These are phyloP conservation scores for Bryconaethiops microstoma DNA, from an alignment of 2,797 vertebrate species.

Conservation along the genomic window DNA sequence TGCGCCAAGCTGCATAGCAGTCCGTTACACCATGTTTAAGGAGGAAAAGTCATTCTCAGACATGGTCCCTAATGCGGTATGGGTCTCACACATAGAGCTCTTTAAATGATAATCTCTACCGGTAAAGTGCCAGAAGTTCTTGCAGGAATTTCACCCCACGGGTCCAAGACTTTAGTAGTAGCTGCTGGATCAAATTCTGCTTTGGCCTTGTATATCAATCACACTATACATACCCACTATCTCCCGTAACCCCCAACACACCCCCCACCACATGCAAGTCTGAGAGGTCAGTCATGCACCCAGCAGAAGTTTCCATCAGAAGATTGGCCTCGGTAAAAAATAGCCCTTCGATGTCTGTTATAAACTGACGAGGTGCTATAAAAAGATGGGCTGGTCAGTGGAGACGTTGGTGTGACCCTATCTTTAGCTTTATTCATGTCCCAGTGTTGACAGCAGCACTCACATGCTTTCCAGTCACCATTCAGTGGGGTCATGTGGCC, in stretches of 20 bases:
- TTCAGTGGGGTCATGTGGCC: slow-evolving; percentile 76
- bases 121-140: slow-evolving; percentile 20
- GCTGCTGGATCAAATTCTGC: slow-evolving; percentile 65
- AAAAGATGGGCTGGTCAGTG: slow-evolving; percentile 84
- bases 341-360: slow-evolving; percentile 81
- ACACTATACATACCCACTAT: slow-evolving; percentile 64
- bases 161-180: slow-evolving; percentile 28
- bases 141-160: slow-evolving; percentile 44
- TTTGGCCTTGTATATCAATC: slow-evolving; percentile 58
- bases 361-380: slow-evolving; percentile 91
- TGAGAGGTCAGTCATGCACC: slow-evolving; percentile 72
- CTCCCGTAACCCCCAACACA: slow-evolving; percentile 64
- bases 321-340: slow-evolving; percentile 78
- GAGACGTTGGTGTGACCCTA: slow-evolving; percentile 75
- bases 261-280: slow-evolving; percentile 72
- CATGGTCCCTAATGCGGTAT: not conserved
- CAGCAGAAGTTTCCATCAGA: slow-evolving; percentile 77
- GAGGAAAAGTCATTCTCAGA: not conserved
- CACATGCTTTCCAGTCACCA: slow-evolving; percentile 79
- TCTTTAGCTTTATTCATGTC: slow-evolving; percentile 89
- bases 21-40: slow-evolving; percentile 57
- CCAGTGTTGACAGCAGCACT: slow-evolving; percentile 86
- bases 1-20: not conserved
- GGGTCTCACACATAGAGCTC: not conserved
- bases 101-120: slow-evolving; percentile 7